Percentiles rank a stretch among this genome's conserved stretches.
Evolutionary conservation across 2,888 invertebrate genomes (phyloP).

Genomic region (Chymomyza fuscimana): DNA sequence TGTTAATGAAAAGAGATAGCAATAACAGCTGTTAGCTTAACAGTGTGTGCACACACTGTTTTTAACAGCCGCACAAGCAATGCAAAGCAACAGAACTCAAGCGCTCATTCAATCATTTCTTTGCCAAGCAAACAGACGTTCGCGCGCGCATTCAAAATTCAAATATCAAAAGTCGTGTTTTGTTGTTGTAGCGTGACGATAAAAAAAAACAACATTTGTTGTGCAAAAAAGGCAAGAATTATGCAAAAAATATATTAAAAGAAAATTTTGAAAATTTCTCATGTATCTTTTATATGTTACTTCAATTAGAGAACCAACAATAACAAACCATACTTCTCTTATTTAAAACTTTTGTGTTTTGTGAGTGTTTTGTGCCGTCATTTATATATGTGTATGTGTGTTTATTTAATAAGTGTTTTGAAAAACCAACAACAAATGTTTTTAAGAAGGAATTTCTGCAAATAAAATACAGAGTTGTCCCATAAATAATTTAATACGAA

Average conservation of each 20-base stretch:
- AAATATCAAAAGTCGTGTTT: neutral
- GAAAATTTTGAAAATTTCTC: too few relatives aligned
- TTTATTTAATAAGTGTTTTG: constrained; percentile 51
- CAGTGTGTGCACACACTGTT: neutral
- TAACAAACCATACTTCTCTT: constrained; percentile 15
- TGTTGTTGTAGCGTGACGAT: neutral
- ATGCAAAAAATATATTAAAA: too few relatives aligned
- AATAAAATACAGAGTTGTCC: constrained; percentile 7
- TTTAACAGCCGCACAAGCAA: constrained; percentile 2
- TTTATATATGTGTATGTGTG: constrained; percentile 18
- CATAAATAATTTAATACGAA: constrained; percentile 9
- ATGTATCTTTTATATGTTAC: constrained; percentile 28
- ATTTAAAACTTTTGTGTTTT: constrained; percentile 34
- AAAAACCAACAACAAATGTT: constrained; percentile 7
- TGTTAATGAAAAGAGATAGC: neutral
- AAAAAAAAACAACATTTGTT: neutral
- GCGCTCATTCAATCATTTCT: constrained; percentile 2
- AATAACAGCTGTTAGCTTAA: neutral
- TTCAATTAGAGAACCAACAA: constrained; percentile 21
- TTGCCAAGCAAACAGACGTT: neutral
- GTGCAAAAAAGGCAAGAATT: too few relatives aligned
- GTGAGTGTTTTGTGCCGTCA: neutral
- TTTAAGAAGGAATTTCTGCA: neutral
- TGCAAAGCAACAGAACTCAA: constrained; percentile 5
- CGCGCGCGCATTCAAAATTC: neutral